Conservation (phyloP, 92 coral and sea anemone species). For the Paragorgia papillata region DNA sequence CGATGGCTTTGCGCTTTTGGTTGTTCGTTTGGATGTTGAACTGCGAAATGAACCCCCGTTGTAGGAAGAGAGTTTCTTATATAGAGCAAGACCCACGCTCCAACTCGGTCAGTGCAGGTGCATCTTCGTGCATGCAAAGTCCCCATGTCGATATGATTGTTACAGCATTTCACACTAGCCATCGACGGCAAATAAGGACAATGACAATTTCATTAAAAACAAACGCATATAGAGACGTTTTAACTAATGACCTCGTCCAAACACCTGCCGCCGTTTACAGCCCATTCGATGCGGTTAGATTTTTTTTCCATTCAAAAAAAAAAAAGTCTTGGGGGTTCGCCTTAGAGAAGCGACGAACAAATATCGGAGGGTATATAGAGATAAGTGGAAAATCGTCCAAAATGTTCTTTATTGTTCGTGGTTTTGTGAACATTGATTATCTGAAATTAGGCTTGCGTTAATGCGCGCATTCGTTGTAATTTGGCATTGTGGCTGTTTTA, state of each 20-base stretch:
- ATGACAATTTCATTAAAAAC: conserved; percentile 38
- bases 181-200: conserved; percentile 30
- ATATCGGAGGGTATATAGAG: too few relatives aligned
- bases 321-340: neutral
- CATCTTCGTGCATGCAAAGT: neutral
- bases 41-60: conserved; percentile 11
- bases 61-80: conserved; percentile 7
- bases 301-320: neutral
- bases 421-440: neutral
- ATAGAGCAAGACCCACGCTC: neutral
- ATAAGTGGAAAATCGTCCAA: too few relatives aligned
- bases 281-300: neutral
- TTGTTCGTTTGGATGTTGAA: too few relatives aligned
- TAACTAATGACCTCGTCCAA: neutral
- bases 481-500: neutral
- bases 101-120: conserved; percentile 33
- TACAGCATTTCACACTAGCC: conserved; percentile 16
- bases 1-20: too few relatives aligned
- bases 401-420: neutral
- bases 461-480: neutral
- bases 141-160: conserved; percentile 2
- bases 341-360: neutral
- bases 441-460: neutral
- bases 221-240: neutral
- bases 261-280: conserved; percentile 40